phyloP scores from a whole-genome alignment of 2,797 vertebrate genomes.

The Brachymystax lenok region DNA sequence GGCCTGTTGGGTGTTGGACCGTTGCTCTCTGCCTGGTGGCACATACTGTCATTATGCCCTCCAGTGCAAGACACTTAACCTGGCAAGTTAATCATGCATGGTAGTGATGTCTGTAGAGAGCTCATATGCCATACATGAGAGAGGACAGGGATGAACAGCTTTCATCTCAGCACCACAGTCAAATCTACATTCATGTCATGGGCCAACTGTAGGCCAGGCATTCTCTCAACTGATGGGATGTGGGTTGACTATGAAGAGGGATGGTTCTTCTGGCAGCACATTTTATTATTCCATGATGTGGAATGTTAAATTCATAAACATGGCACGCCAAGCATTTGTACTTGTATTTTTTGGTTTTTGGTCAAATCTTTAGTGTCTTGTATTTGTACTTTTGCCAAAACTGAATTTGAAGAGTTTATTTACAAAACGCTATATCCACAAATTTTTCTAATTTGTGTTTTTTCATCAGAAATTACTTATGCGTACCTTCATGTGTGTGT shows the following conservation, averaged over 20 bases:
- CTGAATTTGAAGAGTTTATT: neutral
- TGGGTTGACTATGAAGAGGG: constrained; percentile 7
- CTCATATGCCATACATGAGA: constrained; percentile 57
- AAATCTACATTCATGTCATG: constrained; percentile 28
- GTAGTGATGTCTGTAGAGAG: constrained; percentile 67
- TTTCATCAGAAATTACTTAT: too few relatives aligned
- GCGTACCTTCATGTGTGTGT: too few relatives aligned
- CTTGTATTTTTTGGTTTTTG: neutral
- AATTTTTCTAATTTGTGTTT: too few relatives aligned
- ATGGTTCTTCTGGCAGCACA: neutral
- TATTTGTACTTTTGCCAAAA: neutral
- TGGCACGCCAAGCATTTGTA: neutral
- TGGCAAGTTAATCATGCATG: constrained; percentile 69
- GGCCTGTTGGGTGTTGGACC: constrained; percentile 14
- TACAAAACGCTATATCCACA: too few relatives aligned
- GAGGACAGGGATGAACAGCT: constrained; percentile 56
- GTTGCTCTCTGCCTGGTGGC: constrained; percentile 48
- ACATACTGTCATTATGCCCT: constrained; percentile 43
- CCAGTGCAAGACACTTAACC: constrained; percentile 68
- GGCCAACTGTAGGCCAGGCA: neutral
- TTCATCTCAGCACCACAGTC: constrained; percentile 37
- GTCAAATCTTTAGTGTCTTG: neutral
- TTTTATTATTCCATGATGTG: neutral
- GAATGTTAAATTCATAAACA: neutral
- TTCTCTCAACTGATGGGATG: constrained; percentile 13